Evolutionary conservation across 1,140 invertebrate species (phyloP).

Genomic region (Dysdera silvatica): DNA sequence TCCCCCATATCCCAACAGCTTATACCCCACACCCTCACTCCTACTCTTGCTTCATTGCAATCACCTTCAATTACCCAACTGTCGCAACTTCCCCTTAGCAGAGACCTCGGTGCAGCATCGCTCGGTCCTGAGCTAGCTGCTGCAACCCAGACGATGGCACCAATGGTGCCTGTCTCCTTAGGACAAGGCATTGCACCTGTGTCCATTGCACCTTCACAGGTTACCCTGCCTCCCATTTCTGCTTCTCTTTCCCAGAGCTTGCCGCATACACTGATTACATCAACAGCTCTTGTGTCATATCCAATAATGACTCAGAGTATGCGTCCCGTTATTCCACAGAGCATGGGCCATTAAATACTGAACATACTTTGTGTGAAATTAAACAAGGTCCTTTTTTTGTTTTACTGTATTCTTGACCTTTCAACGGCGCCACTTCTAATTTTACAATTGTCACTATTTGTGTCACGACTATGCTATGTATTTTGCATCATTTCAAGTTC

Average conservation of each 20-base stretch:
- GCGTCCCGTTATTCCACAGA: constrained; percentile 39
- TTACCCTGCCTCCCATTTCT: constrained; percentile 43
- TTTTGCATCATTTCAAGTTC: too few species aligned
- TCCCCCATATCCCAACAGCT: constrained; percentile 25
- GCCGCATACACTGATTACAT: constrained; percentile 42
- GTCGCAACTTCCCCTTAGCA: constrained; percentile 39
- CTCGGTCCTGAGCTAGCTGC: constrained; percentile 42
- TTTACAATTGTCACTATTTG: too few species aligned
- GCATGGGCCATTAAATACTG: constrained; percentile 32
- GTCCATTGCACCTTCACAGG: constrained; percentile 41
- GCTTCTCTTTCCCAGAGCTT: constrained; percentile 31
- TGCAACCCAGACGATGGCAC: constrained; percentile 28
- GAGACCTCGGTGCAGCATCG: constrained; percentile 38
- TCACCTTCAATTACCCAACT: constrained; percentile 22
- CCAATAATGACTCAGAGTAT: constrained; percentile 59
- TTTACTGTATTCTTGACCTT: too few species aligned
- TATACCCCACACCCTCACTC: constrained; percentile 24
- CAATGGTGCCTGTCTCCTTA: constrained; percentile 40
- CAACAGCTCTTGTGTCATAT: constrained; percentile 59
- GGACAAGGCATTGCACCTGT: constrained; percentile 36
- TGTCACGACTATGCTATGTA: too few species aligned
- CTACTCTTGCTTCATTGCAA: constrained; percentile 16
- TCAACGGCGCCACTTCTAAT: too few species aligned
- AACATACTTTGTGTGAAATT: too few species aligned
- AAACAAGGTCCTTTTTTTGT: too few species aligned